A percentile compares a stretch with the other conserved stretches of the same genome.
Evolutionary conservation across 2,797 vertebrate genomes (phyloP).

Genomic region (Enteromius unitaeniatus): DNA sequence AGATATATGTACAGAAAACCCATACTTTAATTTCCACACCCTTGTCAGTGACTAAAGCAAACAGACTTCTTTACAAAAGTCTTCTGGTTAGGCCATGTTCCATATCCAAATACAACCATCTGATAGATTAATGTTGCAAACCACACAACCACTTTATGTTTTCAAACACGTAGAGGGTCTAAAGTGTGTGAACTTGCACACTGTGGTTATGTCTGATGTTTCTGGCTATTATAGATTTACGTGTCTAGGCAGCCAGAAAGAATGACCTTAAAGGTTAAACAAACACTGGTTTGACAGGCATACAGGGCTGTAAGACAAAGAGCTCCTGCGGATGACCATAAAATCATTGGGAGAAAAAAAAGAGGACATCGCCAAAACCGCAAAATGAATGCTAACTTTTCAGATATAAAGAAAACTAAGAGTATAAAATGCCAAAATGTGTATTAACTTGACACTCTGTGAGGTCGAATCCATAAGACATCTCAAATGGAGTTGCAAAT

Average conservation of each 20-base stretch:
- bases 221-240: background rate
- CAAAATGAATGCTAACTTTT: background rate
- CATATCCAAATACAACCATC: background rate
- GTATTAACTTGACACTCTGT: background rate
- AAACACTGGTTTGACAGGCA: conserved; percentile 20
- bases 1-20: background rate
- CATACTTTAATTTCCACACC: conserved; percentile 35
- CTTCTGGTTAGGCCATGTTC: conserved; percentile 1
- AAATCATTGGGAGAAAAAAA: background rate
- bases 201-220: background rate
- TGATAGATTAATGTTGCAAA: background rate
- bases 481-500: background rate
- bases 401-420: background rate
- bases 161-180: conserved; percentile 12
- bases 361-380: background rate
- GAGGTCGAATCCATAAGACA: background rate
- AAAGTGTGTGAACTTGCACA: background rate
- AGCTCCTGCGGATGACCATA: background rate
- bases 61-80: conserved; percentile 57
- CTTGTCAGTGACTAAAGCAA: conserved; percentile 48
- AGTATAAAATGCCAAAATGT: background rate
- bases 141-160: background rate
- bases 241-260: conserved; percentile 24
- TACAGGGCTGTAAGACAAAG: background rate
- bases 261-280: conserved; percentile 17